Evolutionary conservation across 1,140 invertebrate genomes (phyloP).

Genomic region (Solenopsis invicta): DNA sequence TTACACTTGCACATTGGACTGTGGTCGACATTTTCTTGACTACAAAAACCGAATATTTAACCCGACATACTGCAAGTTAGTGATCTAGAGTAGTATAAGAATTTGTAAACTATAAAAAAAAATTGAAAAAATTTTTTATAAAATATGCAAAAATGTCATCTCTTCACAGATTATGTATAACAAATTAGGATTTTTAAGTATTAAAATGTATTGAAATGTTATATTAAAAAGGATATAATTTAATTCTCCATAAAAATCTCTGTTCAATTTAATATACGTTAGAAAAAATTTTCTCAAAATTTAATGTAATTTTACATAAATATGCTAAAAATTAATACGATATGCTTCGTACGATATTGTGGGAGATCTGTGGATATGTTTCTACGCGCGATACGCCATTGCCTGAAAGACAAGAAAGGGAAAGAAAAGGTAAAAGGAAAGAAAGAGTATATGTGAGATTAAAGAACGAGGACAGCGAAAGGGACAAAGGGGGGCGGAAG

Average conservation of each 20-base stretch:
- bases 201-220: neutral
- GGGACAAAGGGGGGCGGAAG: conserved; percentile 34
- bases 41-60: too few species aligned
- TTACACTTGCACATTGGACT: too few species aligned
- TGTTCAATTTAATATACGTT: neutral
- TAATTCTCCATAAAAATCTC: neutral
- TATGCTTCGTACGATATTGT: neutral
- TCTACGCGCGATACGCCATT: conserved; percentile 11
- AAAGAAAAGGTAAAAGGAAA: conserved; percentile 4
- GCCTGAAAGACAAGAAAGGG: neutral
- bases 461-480: neutral
- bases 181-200: neutral
- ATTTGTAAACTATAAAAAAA: neutral
- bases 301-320: neutral
- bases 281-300: neutral
- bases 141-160: neutral
- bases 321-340: neutral
- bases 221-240: neutral
- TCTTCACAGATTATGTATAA: neutral
- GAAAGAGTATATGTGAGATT: conserved; percentile 29
- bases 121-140: neutral
- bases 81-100: too few species aligned
- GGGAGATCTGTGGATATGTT: neutral
- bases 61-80: too few species aligned
- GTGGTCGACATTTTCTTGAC: too few species aligned